Percentiles rank a stretch among this genome's conserved stretches.
phyloP scores from a whole-genome alignment of 2,797 vertebrate genomes.

The Coccyzus lansbergi region DNA sequence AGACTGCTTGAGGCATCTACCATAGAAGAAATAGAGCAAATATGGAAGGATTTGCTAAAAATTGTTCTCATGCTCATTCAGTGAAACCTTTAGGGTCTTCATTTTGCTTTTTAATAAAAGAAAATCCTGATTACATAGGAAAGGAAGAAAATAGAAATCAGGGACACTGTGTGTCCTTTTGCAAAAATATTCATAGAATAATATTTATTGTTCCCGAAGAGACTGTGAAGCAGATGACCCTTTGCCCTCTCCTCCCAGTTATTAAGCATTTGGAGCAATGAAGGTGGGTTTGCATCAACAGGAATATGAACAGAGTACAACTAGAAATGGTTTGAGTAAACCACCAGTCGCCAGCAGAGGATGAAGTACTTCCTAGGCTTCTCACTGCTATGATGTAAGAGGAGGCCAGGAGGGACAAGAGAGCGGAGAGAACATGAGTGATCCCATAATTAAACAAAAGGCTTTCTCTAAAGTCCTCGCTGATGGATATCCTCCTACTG shows the following conservation, averaged over 20 bases:
- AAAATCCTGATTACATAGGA: neutral
- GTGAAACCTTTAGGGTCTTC: neutral
- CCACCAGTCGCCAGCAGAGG: neutral
- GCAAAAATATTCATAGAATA: neutral
- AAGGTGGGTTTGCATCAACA: neutral
- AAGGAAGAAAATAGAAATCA: neutral
- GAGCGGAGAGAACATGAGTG: neutral
- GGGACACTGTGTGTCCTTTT: neutral
- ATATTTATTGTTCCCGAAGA: neutral
- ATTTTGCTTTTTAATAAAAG: neutral
- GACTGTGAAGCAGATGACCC: neutral
- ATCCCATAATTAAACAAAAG: conserved; percentile 52
- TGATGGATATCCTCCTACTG: conserved; percentile 45
- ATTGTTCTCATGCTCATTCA: neutral
- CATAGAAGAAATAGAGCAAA: neutral
- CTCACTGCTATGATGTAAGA: neutral
- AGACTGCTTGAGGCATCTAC: neutral
- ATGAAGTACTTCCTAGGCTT: neutral
- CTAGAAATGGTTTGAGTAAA: neutral
- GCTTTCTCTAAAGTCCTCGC: neutral
- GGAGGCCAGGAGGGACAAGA: neutral
- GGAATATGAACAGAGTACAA: neutral
- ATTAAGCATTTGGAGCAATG: neutral
- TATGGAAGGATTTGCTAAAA: neutral
- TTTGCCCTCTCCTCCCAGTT: neutral